Base-by-base conservation (phyloP, 2,888 invertebrate species). In the Andrena praecox region DNA sequence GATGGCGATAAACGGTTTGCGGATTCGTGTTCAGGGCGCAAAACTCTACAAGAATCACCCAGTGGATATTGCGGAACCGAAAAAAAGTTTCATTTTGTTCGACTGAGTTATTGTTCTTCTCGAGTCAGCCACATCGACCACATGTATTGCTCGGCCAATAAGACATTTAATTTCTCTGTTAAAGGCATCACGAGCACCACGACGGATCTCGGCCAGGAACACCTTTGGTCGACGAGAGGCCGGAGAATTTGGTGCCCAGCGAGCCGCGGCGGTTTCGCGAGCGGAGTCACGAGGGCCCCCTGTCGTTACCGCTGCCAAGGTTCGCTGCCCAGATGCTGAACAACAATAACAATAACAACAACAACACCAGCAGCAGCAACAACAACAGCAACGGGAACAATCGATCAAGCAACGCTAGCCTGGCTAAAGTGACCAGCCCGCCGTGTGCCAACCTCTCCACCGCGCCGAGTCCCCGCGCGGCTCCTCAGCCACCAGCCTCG, bases 281-380 rank as follows among this genome's bases (percentile, higher is more conserved):
- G 95, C 90, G 95, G 95, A 93, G 95, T 95, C 95, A 94, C 93
- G 95, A 94, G 80, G 96, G 96, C 16, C 97, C 98, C 48, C 95
- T 98, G 94, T 97, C 97, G 90, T 95, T 98, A 90, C 98, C 98
- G 29, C 94, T 98, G 89, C 98, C 98, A 56, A 97, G 97, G 94
- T 98, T 98, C 94, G 98, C 98, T 24, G 96, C 96, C 78, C 96
- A 96, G 92, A 95, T 97, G 93, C 85, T 94, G 87, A 94, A 93
- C 85, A 93, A 91, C 85, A 88, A 84, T 71, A 88, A 87, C 84
- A 87, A 85, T 77, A 85, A 77, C 78, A 83, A 74, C 68, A 87
- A 84, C 71, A 68, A 87, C 79, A 90, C 80, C 72, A 90, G 85
- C 83, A 90, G 85, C 77, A 89, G 88, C 85, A 91, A 85, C 80